A percentile compares a stretch with the other conserved stretches of the same genome.
Conservation (phyloP, 1,140 invertebrate species). For the Lucilia sericata region DNA sequence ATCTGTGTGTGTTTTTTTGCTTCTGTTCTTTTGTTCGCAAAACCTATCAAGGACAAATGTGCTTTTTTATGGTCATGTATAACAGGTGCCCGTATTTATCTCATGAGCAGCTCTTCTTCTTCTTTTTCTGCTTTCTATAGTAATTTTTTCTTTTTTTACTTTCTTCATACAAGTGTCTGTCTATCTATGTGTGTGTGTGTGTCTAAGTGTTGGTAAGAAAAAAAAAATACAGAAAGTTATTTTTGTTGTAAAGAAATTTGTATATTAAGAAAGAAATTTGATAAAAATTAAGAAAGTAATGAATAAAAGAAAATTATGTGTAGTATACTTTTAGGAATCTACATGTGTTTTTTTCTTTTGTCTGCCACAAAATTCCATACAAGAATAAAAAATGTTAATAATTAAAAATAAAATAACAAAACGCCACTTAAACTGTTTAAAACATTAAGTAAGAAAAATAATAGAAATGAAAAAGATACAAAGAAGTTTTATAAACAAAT, state of each 20-base stretch:
- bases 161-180: not conserved
- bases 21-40: not conserved
- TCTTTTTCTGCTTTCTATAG: not conserved
- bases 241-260: not conserved
- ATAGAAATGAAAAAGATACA: too few species aligned
- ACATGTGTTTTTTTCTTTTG: slow-evolving; percentile 13
- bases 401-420: not conserved
- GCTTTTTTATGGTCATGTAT: slow-evolving; percentile 13
- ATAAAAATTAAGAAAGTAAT: too few species aligned
- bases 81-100: slow-evolving; percentile 20
- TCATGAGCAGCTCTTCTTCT: slow-evolving; percentile 22
- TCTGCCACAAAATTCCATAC: not conserved
- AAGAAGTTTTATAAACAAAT: too few species aligned
- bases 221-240: not conserved
- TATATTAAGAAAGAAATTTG: too few species aligned
- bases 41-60: slow-evolving; percentile 21
- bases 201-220: not conserved
- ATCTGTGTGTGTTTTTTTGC: not conserved
- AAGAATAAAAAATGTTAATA: not conserved
- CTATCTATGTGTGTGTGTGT: too few species aligned
- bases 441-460: too few species aligned
- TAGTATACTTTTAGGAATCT: slow-evolving; percentile 7
- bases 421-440: not conserved
- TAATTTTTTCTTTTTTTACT: too few species aligned
- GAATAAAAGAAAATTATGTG: not conserved